A percentile compares a stretch with the other conserved stretches of the same genome.
Evolutionary conservation across 2,113 vertebrate genomes (phyloP).

Genomic region (Siniperca knerii): DNA sequence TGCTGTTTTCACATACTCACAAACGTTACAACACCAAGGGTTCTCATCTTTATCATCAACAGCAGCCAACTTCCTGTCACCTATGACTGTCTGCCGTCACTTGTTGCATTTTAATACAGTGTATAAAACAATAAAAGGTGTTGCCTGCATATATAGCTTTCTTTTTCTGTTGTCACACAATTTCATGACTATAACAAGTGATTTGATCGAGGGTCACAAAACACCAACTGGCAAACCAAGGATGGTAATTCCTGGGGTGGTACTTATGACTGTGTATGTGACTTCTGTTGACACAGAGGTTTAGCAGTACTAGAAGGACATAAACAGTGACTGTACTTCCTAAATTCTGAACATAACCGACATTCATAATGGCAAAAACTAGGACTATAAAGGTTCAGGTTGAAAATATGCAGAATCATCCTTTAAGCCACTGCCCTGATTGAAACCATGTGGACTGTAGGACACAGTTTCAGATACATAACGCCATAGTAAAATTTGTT

Average conservation of each 20-base stretch:
- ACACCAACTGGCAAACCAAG: neutral
- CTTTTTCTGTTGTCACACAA: neutral
- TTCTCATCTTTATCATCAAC: slow-evolving; percentile 4
- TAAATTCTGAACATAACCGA: neutral
- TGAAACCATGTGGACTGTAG: neutral
- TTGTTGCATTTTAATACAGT: neutral
- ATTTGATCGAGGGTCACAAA: neutral
- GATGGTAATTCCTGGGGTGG: too few species aligned
- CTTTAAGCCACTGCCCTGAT: too few species aligned
- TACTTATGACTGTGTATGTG: neutral
- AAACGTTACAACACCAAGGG: slow-evolving; percentile 3
- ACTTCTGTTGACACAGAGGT: neutral
- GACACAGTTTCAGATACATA: neutral
- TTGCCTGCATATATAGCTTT: neutral
- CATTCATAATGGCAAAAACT: neutral
- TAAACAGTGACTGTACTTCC: neutral
- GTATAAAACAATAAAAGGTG: neutral
- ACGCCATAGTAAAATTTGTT: neutral
- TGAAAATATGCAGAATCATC: neutral
- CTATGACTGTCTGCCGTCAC: neutral
- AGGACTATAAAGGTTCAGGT: neutral
- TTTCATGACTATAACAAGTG: neutral
- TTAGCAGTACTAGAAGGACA: neutral
- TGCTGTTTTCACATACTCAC: neutral
- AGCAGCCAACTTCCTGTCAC: neutral